phyloP scores from a whole-genome alignment of 2,797 vertebrate genomes.

The Coregonus sp. region DNA sequence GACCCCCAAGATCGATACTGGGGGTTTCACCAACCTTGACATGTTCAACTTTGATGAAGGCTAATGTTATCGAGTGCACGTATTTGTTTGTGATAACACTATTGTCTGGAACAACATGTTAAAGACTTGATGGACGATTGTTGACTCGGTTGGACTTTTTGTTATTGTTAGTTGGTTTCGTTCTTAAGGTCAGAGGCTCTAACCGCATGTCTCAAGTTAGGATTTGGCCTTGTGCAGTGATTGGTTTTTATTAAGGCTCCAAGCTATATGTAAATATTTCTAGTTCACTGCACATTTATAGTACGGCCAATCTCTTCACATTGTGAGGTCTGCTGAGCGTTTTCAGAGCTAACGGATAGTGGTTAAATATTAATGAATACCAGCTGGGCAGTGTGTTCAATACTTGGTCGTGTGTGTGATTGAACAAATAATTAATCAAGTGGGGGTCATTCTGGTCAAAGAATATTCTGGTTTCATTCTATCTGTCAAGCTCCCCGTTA shows the following conservation, averaged over 20 bases:
- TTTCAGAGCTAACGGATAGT: constrained; percentile 18
- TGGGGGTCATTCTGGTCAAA: not conserved
- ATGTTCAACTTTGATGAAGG: not conserved
- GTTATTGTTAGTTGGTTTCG: not conserved
- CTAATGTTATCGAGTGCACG: not conserved
- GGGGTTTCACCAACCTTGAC: not conserved
- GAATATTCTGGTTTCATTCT: too few relatives aligned
- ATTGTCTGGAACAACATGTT: not conserved
- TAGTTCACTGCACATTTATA: constrained; percentile 12
- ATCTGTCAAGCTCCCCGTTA: not conserved
- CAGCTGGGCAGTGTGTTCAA: constrained; percentile 36
- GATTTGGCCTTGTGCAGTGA: not conserved
- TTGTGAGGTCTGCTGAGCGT: constrained; percentile 21
- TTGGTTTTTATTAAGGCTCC: not conserved
- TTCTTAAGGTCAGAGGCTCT: not conserved
- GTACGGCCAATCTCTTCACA: constrained; percentile 16
- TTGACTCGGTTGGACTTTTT: not conserved
- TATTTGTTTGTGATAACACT: constrained; percentile 5
- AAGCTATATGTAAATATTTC: not conserved
- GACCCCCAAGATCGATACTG: not conserved
- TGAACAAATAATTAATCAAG: constrained; percentile 23
- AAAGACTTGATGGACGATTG: not conserved
- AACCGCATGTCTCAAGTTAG: not conserved
- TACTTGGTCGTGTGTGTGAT: constrained; percentile 27
- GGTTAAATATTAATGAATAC: constrained; percentile 55